phyloP scores from a whole-genome alignment of 2,888 invertebrate genomes.

The Cylloceria caligata region DNA sequence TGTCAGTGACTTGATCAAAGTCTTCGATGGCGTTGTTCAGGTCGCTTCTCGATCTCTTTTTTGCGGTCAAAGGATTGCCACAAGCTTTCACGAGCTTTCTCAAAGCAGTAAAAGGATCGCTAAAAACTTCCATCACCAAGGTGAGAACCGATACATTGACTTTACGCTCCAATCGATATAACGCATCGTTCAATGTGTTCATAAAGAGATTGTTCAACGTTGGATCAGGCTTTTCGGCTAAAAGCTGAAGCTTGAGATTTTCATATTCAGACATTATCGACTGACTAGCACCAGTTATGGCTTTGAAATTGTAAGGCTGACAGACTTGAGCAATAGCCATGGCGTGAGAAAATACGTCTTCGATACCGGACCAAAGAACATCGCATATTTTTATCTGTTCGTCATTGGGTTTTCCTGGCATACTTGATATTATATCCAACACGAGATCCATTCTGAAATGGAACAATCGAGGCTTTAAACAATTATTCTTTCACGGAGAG shows the following conservation, averaged over 20 bases:
- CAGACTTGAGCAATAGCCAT: slow-evolving; percentile 84
- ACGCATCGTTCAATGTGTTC: slow-evolving; percentile 87
- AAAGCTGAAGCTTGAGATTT: slow-evolving; percentile 79
- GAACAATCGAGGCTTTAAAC: neutral
- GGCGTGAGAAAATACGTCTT: slow-evolving; percentile 83
- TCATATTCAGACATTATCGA: slow-evolving; percentile 83
- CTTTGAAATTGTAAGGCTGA: slow-evolving; percentile 81
- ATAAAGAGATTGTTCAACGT: slow-evolving; percentile 87
- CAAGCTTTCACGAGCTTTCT: slow-evolving; percentile 81
- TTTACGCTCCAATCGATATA: slow-evolving; percentile 88
- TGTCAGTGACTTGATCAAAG: slow-evolving; percentile 89
- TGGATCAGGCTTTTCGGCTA: slow-evolving; percentile 82
- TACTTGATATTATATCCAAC: slow-evolving; percentile 79
- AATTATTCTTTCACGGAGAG: slow-evolving; percentile 7
- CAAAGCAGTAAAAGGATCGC: slow-evolving; percentile 80
- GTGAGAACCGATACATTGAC: slow-evolving; percentile 88
- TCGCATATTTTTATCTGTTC: slow-evolving; percentile 75
- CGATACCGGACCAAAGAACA: slow-evolving; percentile 80
- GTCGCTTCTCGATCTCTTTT: slow-evolving; percentile 80
- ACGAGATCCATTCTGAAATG: slow-evolving; percentile 80
- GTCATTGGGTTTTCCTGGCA: slow-evolving; percentile 74
- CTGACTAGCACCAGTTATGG: slow-evolving; percentile 83
- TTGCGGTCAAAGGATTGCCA: slow-evolving; percentile 78
- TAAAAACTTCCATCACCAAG: slow-evolving; percentile 85
- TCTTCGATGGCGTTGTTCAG: slow-evolving; percentile 86